A percentile compares a stretch with the other conserved stretches of the same genome.
Evolutionary conservation across 1,140 invertebrate species (phyloP).

Genomic region (Zaprionus capensis): DNA sequence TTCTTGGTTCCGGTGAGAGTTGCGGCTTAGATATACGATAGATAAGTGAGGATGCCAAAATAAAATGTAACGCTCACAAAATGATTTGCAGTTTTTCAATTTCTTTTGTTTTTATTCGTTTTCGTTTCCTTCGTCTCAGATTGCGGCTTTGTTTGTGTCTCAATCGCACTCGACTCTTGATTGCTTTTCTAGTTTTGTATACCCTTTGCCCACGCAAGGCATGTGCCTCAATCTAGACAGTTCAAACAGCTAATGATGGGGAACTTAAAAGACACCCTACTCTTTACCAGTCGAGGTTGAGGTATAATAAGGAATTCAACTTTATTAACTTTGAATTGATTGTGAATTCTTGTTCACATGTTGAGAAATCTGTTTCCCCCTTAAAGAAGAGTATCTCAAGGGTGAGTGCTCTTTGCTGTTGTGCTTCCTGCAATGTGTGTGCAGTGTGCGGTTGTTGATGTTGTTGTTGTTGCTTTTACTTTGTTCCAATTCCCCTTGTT

Average conservation of each 20-base stretch:
- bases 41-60: slow-evolving; percentile 46
- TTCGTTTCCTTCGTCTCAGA: slow-evolving; percentile 20
- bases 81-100: slow-evolving; percentile 62
- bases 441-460: slow-evolving; percentile 31
- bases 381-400: neutral
- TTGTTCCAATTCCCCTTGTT: slow-evolving; percentile 7
- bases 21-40: slow-evolving; percentile 14
- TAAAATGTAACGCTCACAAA: slow-evolving; percentile 65
- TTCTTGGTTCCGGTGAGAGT: slow-evolving; percentile 7
- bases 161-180: slow-evolving; percentile 67
- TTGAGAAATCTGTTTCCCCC: neutral
- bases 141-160: slow-evolving; percentile 59
- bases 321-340: neutral
- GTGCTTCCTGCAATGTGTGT: slow-evolving; percentile 5
- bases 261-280: neutral
- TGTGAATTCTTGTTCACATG: neutral
- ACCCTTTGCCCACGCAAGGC: neutral
- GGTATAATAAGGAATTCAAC: neutral
- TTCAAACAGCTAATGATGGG: neutral
- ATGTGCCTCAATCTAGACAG: neutral
- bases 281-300: neutral
- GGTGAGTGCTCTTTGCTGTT: neutral
- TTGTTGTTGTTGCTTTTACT: neutral
- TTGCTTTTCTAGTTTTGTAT: slow-evolving; percentile 62
- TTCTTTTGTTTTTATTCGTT: slow-evolving; percentile 24